Percentiles rank a stretch among this genome's conserved stretches.
These are phyloP conservation scores for Lycophotia porphyrea DNA, from an alignment of 2,888 invertebrate genomes.

Conservation along the genomic window DNA sequence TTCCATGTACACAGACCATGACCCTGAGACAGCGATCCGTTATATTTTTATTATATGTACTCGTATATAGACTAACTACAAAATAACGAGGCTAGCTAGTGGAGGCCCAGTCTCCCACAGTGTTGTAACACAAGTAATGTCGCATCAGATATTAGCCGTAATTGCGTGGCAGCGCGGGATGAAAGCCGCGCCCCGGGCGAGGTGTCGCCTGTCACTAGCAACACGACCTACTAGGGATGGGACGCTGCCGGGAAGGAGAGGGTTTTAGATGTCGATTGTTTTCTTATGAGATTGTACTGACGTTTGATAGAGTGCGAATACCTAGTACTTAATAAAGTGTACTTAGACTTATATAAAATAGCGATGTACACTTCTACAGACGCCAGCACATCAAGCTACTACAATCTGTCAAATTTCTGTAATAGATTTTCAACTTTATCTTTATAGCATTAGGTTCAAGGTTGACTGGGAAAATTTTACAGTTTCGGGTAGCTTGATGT, in stretches of 20 bases:
- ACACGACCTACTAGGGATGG: conserved; percentile 72
- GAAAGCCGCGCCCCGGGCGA: conserved; percentile 79
- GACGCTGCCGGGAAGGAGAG: conserved; percentile 31
- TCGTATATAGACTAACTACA: too few species aligned
- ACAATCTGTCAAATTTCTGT: too few species aligned
- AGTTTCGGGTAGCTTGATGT: too few species aligned
- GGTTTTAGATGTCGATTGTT: conserved; percentile 22
- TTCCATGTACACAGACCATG: too few species aligned
- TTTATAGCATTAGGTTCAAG: too few species aligned
- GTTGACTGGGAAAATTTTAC: too few species aligned
- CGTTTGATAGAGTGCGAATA: background rate
- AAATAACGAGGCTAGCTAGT: conserved; percentile 28
- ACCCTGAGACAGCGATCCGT: too few species aligned
- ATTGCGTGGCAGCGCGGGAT: conserved; percentile 74
- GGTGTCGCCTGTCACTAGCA: conserved; percentile 84
- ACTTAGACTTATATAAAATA: background rate
- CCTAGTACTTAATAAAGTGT: background rate
- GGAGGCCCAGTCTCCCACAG: background rate
- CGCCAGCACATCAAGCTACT: too few species aligned
- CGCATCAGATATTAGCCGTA: conserved; percentile 67
- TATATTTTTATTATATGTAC: too few species aligned
- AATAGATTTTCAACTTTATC: too few species aligned
- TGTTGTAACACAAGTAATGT: conserved; percentile 45
- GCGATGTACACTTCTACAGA: too few species aligned
- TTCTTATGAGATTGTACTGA: background rate